Evolutionary conservation across 2,888 invertebrate genomes (phyloP), one percentile per base, ranked within the genome.

Genomic region (Ophion ventricosus): DNA sequence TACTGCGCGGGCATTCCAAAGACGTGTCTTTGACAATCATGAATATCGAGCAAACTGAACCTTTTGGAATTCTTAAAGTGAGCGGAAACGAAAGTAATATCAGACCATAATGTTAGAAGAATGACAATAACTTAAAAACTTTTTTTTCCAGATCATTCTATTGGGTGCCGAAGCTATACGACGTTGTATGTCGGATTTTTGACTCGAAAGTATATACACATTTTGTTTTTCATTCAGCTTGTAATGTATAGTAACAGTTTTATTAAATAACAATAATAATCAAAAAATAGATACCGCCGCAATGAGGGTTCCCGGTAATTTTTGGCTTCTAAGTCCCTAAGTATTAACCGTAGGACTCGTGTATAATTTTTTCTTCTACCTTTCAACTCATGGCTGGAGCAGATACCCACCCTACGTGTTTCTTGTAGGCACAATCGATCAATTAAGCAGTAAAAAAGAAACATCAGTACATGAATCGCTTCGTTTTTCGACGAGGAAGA

Each of bases 31-130:
- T 92, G 23, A 88, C 88, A 54, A 87, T 92, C 10, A 82, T 83
- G 40, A 86, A 86, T 80, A n/a, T 63, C 3, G 76, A 84, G 0
- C 84, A 85, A 29, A 83, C 66, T 2, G 88, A 86, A 79, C 74
- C 90, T 26, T 87, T 91, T 67, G 92, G 92, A 54, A 79, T 88
- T 17, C 76, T 92, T 23, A 91, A 90, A 88, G 92, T 92, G 87
- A 78, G 10, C 1, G 11, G 56, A 54, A 29, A 54, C 11, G 43
- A 20, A 54, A 43, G 11, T 64, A 54, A 26, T 35, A 2, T 23
- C 4, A 3, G 2, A 29, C 23, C 23, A 35, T 59, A 23, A 54
- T 25, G 8, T 25, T 49, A 0, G 11, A 40, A 72, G 14, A 73
- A 40, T 61, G 25, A 0, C 8, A 43, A 59, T 49, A 57, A n/a